A percentile compares a stretch with the other conserved stretches of the same genome.
phyloP scores from a whole-genome alignment of 2,888 invertebrate genomes.

The Orgyia antiqua region DNA sequence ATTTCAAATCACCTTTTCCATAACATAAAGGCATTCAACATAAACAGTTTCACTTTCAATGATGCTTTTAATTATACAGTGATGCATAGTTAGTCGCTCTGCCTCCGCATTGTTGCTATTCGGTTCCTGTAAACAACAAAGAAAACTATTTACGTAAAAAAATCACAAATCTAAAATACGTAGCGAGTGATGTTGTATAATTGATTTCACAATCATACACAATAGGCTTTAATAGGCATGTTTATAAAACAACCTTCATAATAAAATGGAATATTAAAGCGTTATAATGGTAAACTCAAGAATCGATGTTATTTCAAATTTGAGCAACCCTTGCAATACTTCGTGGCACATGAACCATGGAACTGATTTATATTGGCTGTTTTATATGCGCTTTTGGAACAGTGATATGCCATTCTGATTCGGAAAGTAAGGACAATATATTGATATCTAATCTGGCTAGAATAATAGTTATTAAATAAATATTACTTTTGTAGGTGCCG shows the following conservation, averaged over 20 bases:
- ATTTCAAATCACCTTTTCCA: constrained; percentile 83
- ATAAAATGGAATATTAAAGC: constrained; percentile 26
- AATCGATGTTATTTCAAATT: constrained; percentile 7
- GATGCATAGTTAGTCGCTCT: constrained; percentile 90
- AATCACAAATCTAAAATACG: not conserved
- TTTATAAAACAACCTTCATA: constrained; percentile 34
- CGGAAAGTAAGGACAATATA: constrained; percentile 46
- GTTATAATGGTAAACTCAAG: constrained; percentile 18
- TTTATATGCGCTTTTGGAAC: constrained; percentile 25
- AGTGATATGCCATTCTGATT: constrained; percentile 35
- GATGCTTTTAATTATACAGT: constrained; percentile 92
- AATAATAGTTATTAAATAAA: not conserved
- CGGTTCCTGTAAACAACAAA: constrained; percentile 47
- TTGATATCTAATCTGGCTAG: not conserved
- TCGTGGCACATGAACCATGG: constrained; percentile 33
- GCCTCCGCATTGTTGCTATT: constrained; percentile 81
- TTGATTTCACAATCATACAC: constrained; percentile 28
- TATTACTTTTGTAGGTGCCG: constrained; percentile 50
- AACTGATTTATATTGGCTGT: constrained; percentile 21
- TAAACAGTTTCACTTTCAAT: constrained; percentile 95
- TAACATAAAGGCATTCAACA: constrained; percentile 92
- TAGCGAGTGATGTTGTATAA: constrained; percentile 28
- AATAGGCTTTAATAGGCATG: constrained; percentile 33
- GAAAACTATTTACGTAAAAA: not conserved
- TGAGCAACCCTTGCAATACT: constrained; percentile 14